These are phyloP conservation scores for Epinotia nisella DNA, from an alignment of 2,888 invertebrate species.

Conservation along the genomic window DNA sequence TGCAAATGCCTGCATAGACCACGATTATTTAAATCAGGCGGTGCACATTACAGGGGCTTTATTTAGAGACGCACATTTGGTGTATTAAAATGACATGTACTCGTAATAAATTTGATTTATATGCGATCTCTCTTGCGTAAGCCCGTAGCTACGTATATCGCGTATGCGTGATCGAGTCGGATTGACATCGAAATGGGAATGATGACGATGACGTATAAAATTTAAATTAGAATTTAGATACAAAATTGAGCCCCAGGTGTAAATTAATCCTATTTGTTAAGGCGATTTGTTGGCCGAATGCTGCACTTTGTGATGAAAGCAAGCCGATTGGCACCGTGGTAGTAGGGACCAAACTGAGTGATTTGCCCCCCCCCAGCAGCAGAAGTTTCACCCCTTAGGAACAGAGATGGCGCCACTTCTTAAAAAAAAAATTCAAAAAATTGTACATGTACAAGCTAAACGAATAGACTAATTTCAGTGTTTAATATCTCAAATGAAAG, in stretches of 20 bases:
- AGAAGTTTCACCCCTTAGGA: too few species aligned
- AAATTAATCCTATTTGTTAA: too few species aligned
- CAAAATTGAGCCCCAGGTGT: not conserved
- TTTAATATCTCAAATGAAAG: too few species aligned
- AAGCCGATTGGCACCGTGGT: too few species aligned
- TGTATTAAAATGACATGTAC: not conserved
- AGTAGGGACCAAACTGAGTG: too few species aligned
- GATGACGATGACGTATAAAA: not conserved
- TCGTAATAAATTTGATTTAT: not conserved
- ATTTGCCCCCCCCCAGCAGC: too few species aligned
- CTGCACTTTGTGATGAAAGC: too few species aligned
- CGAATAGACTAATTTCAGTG: too few species aligned
- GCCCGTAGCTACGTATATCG: not conserved
- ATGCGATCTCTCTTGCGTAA: not conserved
- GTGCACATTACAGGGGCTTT: slow-evolving; percentile 9
- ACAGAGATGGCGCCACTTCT: too few species aligned
- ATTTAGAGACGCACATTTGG: not conserved
- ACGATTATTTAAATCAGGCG: slow-evolving; percentile 19
- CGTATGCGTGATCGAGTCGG: not conserved
- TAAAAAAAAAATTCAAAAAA: too few species aligned
- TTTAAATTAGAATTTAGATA: not conserved
- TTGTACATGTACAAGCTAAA: too few species aligned
- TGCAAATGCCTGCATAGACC: slow-evolving; percentile 13
- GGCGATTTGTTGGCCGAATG: too few species aligned
- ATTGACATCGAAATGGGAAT: not conserved